Evolutionary conservation across 2,888 invertebrate species (phyloP).

Genomic region (Steinernema hermaphroditum): DNA sequence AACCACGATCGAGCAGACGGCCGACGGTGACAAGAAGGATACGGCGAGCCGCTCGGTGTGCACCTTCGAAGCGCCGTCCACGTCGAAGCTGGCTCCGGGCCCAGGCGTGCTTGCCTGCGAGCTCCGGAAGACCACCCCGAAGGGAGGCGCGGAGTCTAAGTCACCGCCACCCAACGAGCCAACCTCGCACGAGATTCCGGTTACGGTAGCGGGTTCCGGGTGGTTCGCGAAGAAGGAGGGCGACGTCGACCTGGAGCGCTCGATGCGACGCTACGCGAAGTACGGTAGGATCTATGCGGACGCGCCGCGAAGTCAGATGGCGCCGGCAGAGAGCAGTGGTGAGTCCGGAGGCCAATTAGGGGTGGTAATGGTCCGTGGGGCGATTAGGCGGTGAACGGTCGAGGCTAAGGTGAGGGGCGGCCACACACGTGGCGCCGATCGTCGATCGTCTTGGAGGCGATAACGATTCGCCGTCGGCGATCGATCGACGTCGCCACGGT

Average conservation of each 20-base stretch:
- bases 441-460: too few relatives aligned
- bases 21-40: constrained; percentile 12
- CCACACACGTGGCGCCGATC: too few relatives aligned
- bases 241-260: constrained; percentile 38
- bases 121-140: neutral
- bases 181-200: neutral
- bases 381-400: too few relatives aligned
- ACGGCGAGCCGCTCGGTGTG: neutral
- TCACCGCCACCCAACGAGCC: constrained; percentile 18
- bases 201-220: neutral
- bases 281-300: constrained; percentile 42
- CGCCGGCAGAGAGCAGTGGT: neutral
- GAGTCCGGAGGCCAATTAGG: neutral
- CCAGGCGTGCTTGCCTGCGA: constrained; percentile 18
- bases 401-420: too few relatives aligned
- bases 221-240: constrained; percentile 17
- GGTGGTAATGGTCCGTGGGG: too few relatives aligned
- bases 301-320: constrained; percentile 35
- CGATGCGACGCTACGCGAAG: constrained; percentile 36
- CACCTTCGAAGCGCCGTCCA: constrained; percentile 1
- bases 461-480: too few relatives aligned
- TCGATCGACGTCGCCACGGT: neutral
- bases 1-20: constrained; percentile 8
- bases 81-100: neutral
- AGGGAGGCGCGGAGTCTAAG: constrained; percentile 17